Conservation (phyloP, 2,888 invertebrate genomes). For the Zele albiditarsus region DNA sequence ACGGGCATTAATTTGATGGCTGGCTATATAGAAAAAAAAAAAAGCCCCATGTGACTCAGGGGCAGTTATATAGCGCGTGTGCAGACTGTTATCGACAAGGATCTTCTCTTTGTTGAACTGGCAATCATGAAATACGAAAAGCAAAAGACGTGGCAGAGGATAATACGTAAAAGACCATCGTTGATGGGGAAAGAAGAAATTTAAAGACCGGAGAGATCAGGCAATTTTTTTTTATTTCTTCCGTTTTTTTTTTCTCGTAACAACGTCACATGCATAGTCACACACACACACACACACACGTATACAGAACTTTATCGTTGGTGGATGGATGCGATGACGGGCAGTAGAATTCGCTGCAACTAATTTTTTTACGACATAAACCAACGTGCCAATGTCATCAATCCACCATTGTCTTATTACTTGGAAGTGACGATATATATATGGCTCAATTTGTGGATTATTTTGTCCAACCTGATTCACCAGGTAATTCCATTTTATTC, state of each 20-base stretch:
- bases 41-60: slow-evolving; percentile 30
- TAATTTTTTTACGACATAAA: slow-evolving; percentile 1
- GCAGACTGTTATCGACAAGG: slow-evolving; percentile 28
- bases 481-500: neutral
- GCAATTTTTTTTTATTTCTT: neutral
- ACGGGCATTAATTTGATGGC: slow-evolving; percentile 39
- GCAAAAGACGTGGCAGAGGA: neutral
- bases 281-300: neutral
- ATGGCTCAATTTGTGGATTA: neutral
- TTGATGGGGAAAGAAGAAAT: neutral
- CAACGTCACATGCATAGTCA: neutral
- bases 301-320: slow-evolving; percentile 28
- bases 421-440: neutral
- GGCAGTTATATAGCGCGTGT: neutral
- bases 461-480: neutral
- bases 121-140: neutral
- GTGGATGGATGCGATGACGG: slow-evolving; percentile 22
- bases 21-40: slow-evolving; percentile 11
- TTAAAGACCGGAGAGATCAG: neutral
- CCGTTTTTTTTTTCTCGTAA: neutral
- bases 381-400: neutral
- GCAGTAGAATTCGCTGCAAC: neutral
- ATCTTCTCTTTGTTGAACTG: neutral
- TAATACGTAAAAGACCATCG: slow-evolving; percentile 7
- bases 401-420: neutral